These are phyloP conservation scores for Thermophis baileyi DNA, from an alignment of 2,113 vertebrate genomes.

Conservation along the genomic window DNA sequence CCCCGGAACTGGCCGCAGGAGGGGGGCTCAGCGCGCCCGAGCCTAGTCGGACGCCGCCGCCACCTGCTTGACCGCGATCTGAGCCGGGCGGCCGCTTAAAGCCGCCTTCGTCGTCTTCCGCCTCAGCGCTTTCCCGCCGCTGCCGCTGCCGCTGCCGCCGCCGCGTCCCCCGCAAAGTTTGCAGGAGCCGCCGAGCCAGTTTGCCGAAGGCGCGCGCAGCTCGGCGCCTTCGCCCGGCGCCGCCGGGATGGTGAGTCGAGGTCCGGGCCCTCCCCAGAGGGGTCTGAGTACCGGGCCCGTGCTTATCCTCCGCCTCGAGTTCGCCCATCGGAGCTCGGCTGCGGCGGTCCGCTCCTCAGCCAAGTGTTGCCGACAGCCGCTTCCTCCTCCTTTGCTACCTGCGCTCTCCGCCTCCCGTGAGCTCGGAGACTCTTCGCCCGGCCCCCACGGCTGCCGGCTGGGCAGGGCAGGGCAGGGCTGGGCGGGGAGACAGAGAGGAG, in stretches of 20 bases:
- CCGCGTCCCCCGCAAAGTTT: slow-evolving; percentile 73
- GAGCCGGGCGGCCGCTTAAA: not conserved
- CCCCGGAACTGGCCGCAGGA: slow-evolving; percentile 52
- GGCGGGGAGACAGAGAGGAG: not conserved
- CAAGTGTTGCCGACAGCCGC: not conserved
- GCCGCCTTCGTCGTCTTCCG: slow-evolving; percentile 74
- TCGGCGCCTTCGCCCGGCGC: slow-evolving; percentile 47
- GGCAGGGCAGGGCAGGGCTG: not conserved
- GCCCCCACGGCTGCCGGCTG: slow-evolving; percentile 35
- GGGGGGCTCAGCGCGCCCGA: slow-evolving; percentile 50
- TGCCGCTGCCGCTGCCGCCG: slow-evolving; percentile 27
- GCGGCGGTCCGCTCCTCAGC: not conserved
- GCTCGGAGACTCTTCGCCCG: slow-evolving; percentile 25
- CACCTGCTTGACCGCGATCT: not conserved
- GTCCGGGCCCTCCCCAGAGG: slow-evolving; percentile 38
- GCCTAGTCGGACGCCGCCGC: slow-evolving; percentile 16
- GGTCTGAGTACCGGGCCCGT: slow-evolving; percentile 18
- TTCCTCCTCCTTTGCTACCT: not conserved
- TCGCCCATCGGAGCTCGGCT: not conserved
- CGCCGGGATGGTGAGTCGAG: slow-evolving; percentile 43
- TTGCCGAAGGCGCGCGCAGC: slow-evolving; percentile 78
- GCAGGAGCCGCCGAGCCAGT: slow-evolving; percentile 78
- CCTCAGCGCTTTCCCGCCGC: slow-evolving; percentile 42
- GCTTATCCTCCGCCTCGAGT: not conserved
- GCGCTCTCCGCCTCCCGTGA: slow-evolving; percentile 15